These are phyloP conservation scores for Coenonympha arcania DNA, from an alignment of 2,888 invertebrate genomes.

Conservation along the genomic window DNA sequence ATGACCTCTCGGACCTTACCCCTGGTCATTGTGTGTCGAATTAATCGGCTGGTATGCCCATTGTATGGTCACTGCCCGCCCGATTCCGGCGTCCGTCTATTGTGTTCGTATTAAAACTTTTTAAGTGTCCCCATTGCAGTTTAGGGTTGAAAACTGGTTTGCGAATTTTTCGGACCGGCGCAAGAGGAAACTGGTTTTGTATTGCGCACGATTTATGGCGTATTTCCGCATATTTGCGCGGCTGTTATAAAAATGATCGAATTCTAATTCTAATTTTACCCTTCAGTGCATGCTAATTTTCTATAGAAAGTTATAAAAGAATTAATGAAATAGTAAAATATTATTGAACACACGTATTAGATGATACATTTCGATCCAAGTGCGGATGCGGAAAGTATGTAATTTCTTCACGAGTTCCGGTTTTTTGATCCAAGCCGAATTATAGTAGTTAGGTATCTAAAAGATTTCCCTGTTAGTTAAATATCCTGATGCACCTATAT, in stretches of 20 bases:
- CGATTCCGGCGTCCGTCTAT: slow-evolving; percentile 44
- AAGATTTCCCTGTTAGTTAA: too few relatives aligned
- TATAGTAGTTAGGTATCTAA: too few relatives aligned
- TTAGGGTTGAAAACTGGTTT: slow-evolving; percentile 46
- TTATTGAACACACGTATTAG: too few relatives aligned
- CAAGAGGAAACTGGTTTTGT: slow-evolving; percentile 22
- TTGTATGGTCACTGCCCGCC: slow-evolving; percentile 64
- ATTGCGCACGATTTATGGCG: slow-evolving; percentile 22
- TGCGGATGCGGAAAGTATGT: too few relatives aligned
- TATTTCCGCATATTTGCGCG: slow-evolving; percentile 24
- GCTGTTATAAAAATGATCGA: slow-evolving; percentile 13
- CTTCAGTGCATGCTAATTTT: too few relatives aligned
- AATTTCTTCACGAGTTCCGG: too few relatives aligned
- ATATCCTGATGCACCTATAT: too few relatives aligned
- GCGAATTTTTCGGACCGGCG: slow-evolving; percentile 34
- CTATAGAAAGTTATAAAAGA: too few relatives aligned
- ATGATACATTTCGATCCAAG: too few relatives aligned
- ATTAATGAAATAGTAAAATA: too few relatives aligned
- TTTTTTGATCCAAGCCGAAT: too few relatives aligned
- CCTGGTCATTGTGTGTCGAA: slow-evolving; percentile 63
- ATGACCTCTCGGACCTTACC: slow-evolving; percentile 65
- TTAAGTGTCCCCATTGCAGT: slow-evolving; percentile 52
- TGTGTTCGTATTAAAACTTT: slow-evolving; percentile 67
- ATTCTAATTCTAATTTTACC: not conserved
- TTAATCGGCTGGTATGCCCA: slow-evolving; percentile 67